These are phyloP conservation scores for Subacronicta megacephala DNA, from an alignment of 2,888 invertebrate genomes.

Conservation along the genomic window DNA sequence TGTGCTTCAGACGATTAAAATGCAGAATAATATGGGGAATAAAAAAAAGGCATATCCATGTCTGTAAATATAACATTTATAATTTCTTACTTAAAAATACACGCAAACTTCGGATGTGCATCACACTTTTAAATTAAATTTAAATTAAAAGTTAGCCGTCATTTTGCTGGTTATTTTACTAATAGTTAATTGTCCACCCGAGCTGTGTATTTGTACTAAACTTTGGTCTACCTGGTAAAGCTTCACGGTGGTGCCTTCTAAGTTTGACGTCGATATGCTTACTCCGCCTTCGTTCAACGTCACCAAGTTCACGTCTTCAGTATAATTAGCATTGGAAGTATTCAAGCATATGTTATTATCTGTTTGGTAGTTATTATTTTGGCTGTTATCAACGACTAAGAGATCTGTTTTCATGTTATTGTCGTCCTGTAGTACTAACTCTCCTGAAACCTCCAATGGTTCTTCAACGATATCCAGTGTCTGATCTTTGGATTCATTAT, in stretches of 20 bases:
- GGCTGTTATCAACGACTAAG: slow-evolving; percentile 67
- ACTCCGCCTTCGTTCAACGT: slow-evolving; percentile 71
- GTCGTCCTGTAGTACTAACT: slow-evolving; percentile 72
- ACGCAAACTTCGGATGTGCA: not conserved
- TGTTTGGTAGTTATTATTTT: slow-evolving; percentile 50
- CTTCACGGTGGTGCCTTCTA: slow-evolving; percentile 68
- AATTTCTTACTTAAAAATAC: not conserved
- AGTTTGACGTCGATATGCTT: slow-evolving; percentile 64
- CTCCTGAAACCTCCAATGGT: slow-evolving; percentile 69
- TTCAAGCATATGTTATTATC: slow-evolving; percentile 56
- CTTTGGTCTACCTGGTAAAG: slow-evolving; percentile 79
- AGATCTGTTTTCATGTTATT: slow-evolving; percentile 67
- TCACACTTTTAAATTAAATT: too few relatives aligned
- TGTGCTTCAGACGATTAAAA: too few relatives aligned
- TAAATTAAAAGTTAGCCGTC: slow-evolving; percentile 74
- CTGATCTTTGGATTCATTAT: slow-evolving; percentile 21
- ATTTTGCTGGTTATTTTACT: slow-evolving; percentile 80
- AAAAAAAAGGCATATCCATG: not conserved
- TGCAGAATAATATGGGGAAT: not conserved
- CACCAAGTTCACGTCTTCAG: slow-evolving; percentile 70
- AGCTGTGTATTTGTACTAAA: slow-evolving; percentile 75
- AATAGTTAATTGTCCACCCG: slow-evolving; percentile 73
- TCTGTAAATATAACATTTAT: slow-evolving; percentile 5
- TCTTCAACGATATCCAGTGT: slow-evolving; percentile 54
- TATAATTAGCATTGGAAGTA: slow-evolving; percentile 48